A percentile compares a stretch with the other conserved stretches of the same genome.
Evolutionary conservation across 2,888 invertebrate species (phyloP).

Genomic region (Drosophila pullipes): DNA sequence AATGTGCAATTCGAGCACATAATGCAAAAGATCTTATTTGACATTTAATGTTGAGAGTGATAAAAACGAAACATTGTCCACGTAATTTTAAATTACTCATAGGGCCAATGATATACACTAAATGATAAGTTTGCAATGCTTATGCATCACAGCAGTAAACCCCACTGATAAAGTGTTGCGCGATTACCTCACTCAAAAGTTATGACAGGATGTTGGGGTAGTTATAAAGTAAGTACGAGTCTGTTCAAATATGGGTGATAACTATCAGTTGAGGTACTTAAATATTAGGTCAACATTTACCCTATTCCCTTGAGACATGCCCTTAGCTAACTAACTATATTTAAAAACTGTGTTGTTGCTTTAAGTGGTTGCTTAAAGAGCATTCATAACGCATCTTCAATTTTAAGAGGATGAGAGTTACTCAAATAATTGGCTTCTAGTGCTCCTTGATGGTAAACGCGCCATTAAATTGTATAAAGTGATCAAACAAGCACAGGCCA

Average conservation of each 20-base stretch:
- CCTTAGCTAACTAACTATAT: constrained; percentile 17
- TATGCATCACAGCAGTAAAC: neutral
- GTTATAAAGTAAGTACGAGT: neutral
- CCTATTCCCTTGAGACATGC: constrained; percentile 5
- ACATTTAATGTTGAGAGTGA: constrained; percentile 25
- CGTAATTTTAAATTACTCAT: constrained; percentile 21
- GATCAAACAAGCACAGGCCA: constrained; percentile 15
- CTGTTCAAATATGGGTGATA: constrained; percentile 35
- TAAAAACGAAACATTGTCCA: constrained; percentile 12
- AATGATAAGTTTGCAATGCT: constrained; percentile 8
- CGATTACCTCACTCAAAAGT: constrained; percentile 37
- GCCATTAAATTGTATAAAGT: constrained; percentile 1
- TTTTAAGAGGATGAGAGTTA: constrained; percentile 3
- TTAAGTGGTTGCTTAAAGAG: constrained; percentile 9
- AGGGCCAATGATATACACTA: neutral
- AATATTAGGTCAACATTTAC: neutral
- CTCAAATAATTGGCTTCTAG: constrained; percentile 20
- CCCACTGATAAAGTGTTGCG: constrained; percentile 25
- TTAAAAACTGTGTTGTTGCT: neutral
- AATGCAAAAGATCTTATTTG: constrained; percentile 39
- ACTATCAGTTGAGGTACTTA: constrained; percentile 29
- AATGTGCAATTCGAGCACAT: constrained; percentile 44
- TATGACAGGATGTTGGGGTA: constrained; percentile 35
- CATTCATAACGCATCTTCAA: constrained; percentile 10
- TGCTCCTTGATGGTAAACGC: constrained; percentile 6